Evolutionary conservation across 2,888 invertebrate genomes (phyloP).

Genomic region (Pseudococcus viburni): DNA sequence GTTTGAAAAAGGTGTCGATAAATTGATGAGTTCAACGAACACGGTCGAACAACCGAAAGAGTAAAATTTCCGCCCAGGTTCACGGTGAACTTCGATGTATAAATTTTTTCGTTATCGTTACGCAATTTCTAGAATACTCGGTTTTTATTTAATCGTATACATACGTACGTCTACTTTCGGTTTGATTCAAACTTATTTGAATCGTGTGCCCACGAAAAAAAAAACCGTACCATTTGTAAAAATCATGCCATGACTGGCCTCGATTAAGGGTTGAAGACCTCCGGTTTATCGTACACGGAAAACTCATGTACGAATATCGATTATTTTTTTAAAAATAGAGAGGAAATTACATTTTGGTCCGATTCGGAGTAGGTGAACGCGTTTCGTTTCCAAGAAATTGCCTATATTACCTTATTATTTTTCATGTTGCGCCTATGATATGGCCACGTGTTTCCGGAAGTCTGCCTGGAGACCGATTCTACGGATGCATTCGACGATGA

Average conservation of each 20-base stretch:
- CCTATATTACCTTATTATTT: conserved; percentile 25
- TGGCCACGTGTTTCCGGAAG: conserved; percentile 2
- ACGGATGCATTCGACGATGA: conserved; percentile 19
- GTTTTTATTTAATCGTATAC: background rate
- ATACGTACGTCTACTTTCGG: background rate
- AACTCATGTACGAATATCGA: background rate
- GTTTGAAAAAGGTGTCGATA: background rate
- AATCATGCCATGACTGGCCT: conserved; percentile 50
- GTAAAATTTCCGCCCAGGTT: background rate
- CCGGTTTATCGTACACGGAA: background rate
- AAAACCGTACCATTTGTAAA: conserved; percentile 21
- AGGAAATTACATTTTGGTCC: conserved; percentile 8
- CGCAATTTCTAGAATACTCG: background rate
- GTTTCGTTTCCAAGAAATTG: conserved; percentile 18
- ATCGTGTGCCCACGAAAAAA: background rate
- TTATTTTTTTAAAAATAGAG: conserved; percentile 27
- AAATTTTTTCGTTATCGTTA: background rate
- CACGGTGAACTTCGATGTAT: background rate
- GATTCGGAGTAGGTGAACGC: background rate
- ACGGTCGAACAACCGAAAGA: background rate
- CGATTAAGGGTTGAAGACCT: conserved; percentile 54
- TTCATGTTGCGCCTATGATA: background rate
- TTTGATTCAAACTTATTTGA: background rate
- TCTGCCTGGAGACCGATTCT: background rate
- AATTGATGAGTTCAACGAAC: background rate